phyloP scores from a whole-genome alignment of 1,140 invertebrate species.

The Cydia strobilella region DNA sequence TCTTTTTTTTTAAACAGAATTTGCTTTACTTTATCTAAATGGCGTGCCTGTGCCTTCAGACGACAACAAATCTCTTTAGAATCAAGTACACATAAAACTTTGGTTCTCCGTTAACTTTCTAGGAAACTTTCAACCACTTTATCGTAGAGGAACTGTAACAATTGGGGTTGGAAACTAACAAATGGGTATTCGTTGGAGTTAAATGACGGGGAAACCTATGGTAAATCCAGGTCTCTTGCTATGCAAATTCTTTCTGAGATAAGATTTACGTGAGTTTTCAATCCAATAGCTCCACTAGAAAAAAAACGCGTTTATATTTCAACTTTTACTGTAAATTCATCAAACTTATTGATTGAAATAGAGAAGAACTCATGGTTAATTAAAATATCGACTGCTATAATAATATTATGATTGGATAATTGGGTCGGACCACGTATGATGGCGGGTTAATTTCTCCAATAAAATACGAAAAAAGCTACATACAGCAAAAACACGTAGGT shows the following conservation, averaged over 20 bases:
- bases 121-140: slow-evolving; percentile 49
- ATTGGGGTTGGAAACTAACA: slow-evolving; percentile 48
- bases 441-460: too few species aligned
- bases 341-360: too few species aligned
- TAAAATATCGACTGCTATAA: too few species aligned
- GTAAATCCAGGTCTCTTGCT: slow-evolving; percentile 43
- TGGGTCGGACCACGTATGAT: too few species aligned
- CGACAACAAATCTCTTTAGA: slow-evolving; percentile 16
- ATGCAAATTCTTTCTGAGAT: slow-evolving; percentile 45
- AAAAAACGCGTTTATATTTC: background rate
- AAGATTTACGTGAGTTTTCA: slow-evolving; percentile 46
- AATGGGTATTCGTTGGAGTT: slow-evolving; percentile 44
- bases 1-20: background rate
- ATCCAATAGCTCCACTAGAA: background rate
- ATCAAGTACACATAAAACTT: slow-evolving; percentile 29
- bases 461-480: too few species aligned
- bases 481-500: too few species aligned
- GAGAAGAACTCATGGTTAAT: too few species aligned
- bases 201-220: slow-evolving; percentile 43
- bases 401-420: too few species aligned
- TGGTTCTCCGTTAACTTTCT: slow-evolving; percentile 37
- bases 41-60: background rate
- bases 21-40: background rate
- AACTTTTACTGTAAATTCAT: background rate
- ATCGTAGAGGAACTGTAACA: slow-evolving; percentile 44